Base-by-base conservation (phyloP, 2,888 invertebrate genomes). In the Coenonympha glycerion region DNA sequence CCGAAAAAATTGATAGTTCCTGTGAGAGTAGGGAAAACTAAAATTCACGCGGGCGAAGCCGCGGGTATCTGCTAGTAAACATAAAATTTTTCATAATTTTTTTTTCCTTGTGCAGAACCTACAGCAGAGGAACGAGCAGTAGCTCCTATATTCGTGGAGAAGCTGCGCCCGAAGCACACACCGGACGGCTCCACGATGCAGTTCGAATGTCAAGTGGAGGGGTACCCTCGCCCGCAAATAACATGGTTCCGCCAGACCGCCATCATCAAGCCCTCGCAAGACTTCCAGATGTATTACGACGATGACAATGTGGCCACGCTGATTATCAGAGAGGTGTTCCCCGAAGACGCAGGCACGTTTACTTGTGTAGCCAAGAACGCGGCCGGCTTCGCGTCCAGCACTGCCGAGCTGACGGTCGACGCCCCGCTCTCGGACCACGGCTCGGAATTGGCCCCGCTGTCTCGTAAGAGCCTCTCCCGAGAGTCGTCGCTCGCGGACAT, bases 181-280 rank as follows among this genome's bases (percentile, higher is more conserved):
- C 93, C 93, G 2, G 99, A 99, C 79, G 98, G 98, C 46, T 94
- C 94, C 56, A 95, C 97, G 1, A 95, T 98, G 8, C 95, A 97
- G 74, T 99, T 99, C 74, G 95, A 98, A 79, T 98, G 98, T 68
- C 96, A 97, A 88, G 97, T 99, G 24, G 95, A 95, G 79, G 99
- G 99, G 46, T 88, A 91, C 69, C 99, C 99, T 4, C 89, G 96
- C 65, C 98, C 99, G 21, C 95, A 96, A 74, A 96, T 99, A 59
- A 97, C 97, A 13, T 99, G 99, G 99, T 97, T 96, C 88, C 90
- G 95, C 50, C 96, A 97, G 87, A 96, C 96, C 0, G 95, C 95
- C 16, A 94, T 97, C 50, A 95, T 97, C 30, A 96, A 96, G 76
- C 93, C 93, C 26, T 95, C 96, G 0, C 92, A 92, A 71, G 96